These are phyloP conservation scores for Caretta caretta DNA, from an alignment of 2,113 vertebrate genomes.

Conservation along the genomic window DNA sequence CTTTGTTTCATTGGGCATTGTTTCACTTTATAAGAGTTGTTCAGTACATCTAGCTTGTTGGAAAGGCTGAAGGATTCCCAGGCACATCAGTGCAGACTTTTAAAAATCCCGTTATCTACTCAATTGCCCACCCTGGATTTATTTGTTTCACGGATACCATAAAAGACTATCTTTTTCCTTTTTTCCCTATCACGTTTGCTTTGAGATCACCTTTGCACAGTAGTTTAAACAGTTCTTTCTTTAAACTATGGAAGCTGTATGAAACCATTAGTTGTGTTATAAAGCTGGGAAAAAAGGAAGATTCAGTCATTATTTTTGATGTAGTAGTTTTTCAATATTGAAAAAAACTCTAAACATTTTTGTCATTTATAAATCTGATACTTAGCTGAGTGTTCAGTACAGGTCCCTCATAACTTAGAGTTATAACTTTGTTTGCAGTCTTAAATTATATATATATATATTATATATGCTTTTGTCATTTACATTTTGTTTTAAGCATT, in stretches of 20 bases:
- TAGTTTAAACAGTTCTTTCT: constrained; percentile 3
- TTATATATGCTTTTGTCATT: not conserved
- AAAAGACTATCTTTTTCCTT: not conserved
- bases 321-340: not conserved
- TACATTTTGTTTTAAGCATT: not conserved
- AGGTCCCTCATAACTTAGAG: not conserved
- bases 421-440: not conserved
- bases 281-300: not conserved
- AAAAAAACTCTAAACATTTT: not conserved
- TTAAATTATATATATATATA: not conserved
- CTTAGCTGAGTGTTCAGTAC: not conserved
- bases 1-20: constrained; percentile 69
- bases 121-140: constrained; percentile 28
- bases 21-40: constrained; percentile 64
- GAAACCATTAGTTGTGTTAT: not conserved
- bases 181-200: not conserved
- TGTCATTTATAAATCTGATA: not conserved
- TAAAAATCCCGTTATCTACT: constrained; percentile 40
- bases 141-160: constrained; percentile 40
- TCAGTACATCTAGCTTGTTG: constrained; percentile 60
- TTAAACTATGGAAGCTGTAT: not conserved
- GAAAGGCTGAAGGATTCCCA: constrained; percentile 61
- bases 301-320: not conserved
- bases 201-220: constrained; percentile 12
- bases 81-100: not conserved